These are phyloP conservation scores for Parasteatoda tepidariorum DNA, from an alignment of 1,140 invertebrate genomes.

Conservation along the genomic window DNA sequence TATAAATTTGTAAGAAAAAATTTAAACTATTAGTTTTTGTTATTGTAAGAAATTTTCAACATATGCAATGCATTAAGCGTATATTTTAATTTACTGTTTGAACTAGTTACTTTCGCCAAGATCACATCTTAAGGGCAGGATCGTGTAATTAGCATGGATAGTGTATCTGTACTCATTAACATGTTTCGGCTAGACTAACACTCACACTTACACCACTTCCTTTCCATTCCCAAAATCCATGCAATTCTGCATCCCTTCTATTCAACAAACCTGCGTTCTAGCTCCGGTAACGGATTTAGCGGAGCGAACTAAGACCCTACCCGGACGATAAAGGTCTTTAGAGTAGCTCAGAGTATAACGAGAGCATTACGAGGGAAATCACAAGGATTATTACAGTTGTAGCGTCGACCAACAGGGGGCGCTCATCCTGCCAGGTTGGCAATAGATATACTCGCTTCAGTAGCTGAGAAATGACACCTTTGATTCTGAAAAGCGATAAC, in stretches of 20 bases:
- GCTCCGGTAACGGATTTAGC: background rate
- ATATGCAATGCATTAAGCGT: too few species aligned
- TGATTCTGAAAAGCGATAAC: slow-evolving; percentile 39
- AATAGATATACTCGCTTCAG: slow-evolving; percentile 39
- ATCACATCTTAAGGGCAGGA: too few species aligned
- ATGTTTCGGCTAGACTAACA: too few species aligned
- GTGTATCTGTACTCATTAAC: too few species aligned
- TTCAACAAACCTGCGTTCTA: background rate
- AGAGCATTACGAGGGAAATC: slow-evolving; percentile 39
- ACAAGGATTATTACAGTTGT: slow-evolving; percentile 46
- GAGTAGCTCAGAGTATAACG: slow-evolving; percentile 24
- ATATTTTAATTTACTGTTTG: too few species aligned
- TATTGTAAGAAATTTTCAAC: too few species aligned
- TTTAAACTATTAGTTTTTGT: too few species aligned
- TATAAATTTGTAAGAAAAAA: too few species aligned
- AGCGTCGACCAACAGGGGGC: background rate
- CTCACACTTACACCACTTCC: background rate
- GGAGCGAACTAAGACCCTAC: slow-evolving; percentile 22
- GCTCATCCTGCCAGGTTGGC: background rate
- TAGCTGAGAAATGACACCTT: slow-evolving; percentile 57
- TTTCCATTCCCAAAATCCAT: background rate
- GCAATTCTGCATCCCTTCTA: background rate
- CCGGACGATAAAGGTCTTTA: slow-evolving; percentile 32
- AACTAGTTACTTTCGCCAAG: too few species aligned
- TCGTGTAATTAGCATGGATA: too few species aligned